Percentiles rank a stretch among this genome's conserved stretches.
Conservation (phyloP, 2,797 vertebrate species). For the Coranthus polyacanthus region DNA sequence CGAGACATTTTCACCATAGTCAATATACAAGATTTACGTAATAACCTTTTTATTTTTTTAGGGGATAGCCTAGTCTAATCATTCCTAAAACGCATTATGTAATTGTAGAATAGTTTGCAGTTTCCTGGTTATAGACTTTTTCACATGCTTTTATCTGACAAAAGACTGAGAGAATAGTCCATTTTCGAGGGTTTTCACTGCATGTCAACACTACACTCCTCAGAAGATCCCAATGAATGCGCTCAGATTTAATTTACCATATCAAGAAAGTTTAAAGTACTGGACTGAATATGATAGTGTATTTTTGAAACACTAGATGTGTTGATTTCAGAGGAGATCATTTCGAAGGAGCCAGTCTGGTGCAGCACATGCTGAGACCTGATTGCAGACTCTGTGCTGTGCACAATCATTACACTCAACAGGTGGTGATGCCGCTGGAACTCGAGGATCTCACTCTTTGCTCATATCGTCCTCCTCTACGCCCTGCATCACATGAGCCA, state of each 20-base stretch:
- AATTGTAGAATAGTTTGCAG: too few species aligned
- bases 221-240: constrained; percentile 14
- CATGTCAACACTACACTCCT: neutral
- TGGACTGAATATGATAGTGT: constrained; percentile 9
- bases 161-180: too few species aligned
- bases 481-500: constrained; percentile 21
- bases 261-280: neutral
- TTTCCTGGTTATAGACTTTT: too few species aligned
- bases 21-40: too few species aligned
- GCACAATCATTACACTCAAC: constrained; percentile 9
- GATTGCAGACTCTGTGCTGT: constrained; percentile 6
- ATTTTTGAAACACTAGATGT: constrained; percentile 15
- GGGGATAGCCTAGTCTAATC: too few species aligned
- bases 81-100: too few species aligned
- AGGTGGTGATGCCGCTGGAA: constrained; percentile 43
- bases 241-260: neutral
- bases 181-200: too few species aligned
- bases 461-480: constrained; percentile 27
- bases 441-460: constrained; percentile 32
- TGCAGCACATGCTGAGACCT: constrained; percentile 1
- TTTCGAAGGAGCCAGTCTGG: constrained; percentile 9
- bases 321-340: constrained; percentile 9
- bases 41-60: too few species aligned
- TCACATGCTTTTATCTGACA: too few species aligned
- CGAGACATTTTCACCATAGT: too few species aligned